These are phyloP conservation scores for Pao palembangensis DNA, from an alignment of 2,113 vertebrate species.

Conservation along the genomic window DNA sequence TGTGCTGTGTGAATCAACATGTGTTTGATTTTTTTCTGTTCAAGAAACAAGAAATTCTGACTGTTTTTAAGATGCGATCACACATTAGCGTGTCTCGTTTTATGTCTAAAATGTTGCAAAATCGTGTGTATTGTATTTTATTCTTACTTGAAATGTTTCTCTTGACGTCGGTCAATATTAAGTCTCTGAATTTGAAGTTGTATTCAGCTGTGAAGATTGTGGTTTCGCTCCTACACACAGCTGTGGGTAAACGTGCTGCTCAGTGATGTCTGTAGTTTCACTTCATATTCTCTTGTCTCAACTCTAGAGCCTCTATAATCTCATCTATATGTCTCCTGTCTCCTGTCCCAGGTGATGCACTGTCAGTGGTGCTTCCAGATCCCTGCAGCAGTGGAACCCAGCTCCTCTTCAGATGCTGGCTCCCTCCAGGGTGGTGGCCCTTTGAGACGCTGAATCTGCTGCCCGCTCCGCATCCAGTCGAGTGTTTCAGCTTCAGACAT, in stretches of 20 bases:
- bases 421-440: not conserved
- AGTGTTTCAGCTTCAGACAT: conserved; percentile 17
- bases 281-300: conserved; percentile 13
- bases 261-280: conserved; percentile 47
- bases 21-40: too few species aligned
- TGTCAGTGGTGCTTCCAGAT: conserved; percentile 53
- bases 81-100: too few species aligned
- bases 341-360: conserved; percentile 49
- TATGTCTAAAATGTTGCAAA: too few species aligned
- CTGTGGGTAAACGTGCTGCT: conserved; percentile 53
- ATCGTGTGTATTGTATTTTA: too few species aligned
- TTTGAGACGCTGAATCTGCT: conserved; percentile 14
- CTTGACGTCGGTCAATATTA: conserved; percentile 29
- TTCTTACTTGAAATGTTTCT: conserved; percentile 6
- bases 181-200: conserved; percentile 6
- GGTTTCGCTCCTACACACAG: conserved; percentile 51
- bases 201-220: conserved; percentile 44
- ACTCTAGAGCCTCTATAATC: not conserved
- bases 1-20: too few species aligned
- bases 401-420: conserved; percentile 27
- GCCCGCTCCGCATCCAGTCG: not conserved
- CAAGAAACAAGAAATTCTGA: too few species aligned
- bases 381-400: conserved; percentile 20
- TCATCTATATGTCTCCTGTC: conserved; percentile 11
- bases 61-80: too few species aligned